phyloP scores from a whole-genome alignment of 2,113 vertebrate species.

The Gambusia affinis region DNA sequence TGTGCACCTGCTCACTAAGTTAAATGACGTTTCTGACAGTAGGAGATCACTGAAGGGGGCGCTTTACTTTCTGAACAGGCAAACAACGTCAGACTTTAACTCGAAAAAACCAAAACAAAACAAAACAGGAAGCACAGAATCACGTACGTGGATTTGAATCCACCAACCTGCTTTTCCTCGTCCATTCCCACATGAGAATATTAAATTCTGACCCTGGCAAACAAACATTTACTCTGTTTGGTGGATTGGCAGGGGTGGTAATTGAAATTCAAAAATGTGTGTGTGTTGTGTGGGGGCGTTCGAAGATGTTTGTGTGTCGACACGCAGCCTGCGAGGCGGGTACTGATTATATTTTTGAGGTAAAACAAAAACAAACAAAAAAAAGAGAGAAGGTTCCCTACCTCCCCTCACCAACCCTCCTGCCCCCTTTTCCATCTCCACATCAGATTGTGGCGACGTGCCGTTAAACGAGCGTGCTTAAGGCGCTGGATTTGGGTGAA shows the following conservation, averaged over 20 bases:
- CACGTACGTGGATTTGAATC: not conserved
- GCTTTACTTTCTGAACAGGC: slow-evolving; percentile 66
- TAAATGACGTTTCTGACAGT: slow-evolving; percentile 57
- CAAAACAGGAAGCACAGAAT: not conserved
- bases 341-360: slow-evolving; percentile 67
- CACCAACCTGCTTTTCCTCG: not conserved
- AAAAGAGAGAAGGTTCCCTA: not conserved
- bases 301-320: slow-evolving; percentile 28
- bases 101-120: slow-evolving; percentile 17
- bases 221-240: slow-evolving; percentile 46
- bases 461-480: slow-evolving; percentile 59
- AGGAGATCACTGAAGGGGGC: slow-evolving; percentile 45
- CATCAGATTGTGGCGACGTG: slow-evolving; percentile 53
- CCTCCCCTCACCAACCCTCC: not conserved
- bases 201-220: slow-evolving; percentile 48
- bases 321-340: slow-evolving; percentile 32
- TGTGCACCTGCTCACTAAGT: slow-evolving; percentile 34
- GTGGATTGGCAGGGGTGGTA: slow-evolving; percentile 48
- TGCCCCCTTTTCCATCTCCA: slow-evolving; percentile 9
- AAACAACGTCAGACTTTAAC: slow-evolving; percentile 67
- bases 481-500: slow-evolving; percentile 43
- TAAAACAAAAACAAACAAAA: slow-evolving; percentile 44
- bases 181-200: slow-evolving; percentile 45
- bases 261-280: slow-evolving; percentile 59
- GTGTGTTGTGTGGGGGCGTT: not conserved